Evolutionary conservation across 2,797 vertebrate genomes (phyloP), one percentile per base, ranked within the genome.

Genomic region (Megaceryle alcyon): DNA sequence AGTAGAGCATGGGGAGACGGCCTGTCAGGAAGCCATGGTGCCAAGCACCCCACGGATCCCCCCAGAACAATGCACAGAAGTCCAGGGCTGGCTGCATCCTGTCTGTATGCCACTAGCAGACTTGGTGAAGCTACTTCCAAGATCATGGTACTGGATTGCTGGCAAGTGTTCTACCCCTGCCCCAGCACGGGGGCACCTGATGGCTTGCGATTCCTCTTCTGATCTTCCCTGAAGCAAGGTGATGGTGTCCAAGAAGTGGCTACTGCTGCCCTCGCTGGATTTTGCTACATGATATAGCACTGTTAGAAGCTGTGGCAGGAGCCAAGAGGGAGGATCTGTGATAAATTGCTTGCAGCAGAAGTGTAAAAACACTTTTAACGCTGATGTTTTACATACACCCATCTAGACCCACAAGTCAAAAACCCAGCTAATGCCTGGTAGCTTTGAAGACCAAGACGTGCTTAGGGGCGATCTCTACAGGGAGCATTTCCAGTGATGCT

Each of bases 171-270:
- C 75, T 0, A 0, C 22, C 8, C 39, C 48, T 3, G 1, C 12
- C 7, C 16, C 0, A 2, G 43, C 0, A 2, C 0, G 0, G 33
- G 19, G 19, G 37, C 9, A 61, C 8, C 3, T 3, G 7, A 14
- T 37, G 49, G 31, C 65, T 81, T 59, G 44, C 35, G 70, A 60
- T 41, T 56, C 33, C n/a, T 88, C 86, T 60, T 72, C 1, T 10
- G 63, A 57, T 20, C 41, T 49, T 3, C 66, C 20, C 25, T 46
- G 70, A 93, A 86, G 25, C 1, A 22, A 90, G 76, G 43, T 0
- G 1, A 65, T 35, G 17, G 22, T 60, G 96, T 88, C 92, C 83
- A 70, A 73, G 93, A 92, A 94, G 48, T 0, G 3, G 4, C 44
- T 3, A 8, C 44, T 12, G n/a, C 59, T 0, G 3, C 63, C 65